Evolutionary conservation across 2,113 vertebrate species (phyloP), one percentile per base, ranked within the genome.

Genomic region (Tauraco erythrolophus): DNA sequence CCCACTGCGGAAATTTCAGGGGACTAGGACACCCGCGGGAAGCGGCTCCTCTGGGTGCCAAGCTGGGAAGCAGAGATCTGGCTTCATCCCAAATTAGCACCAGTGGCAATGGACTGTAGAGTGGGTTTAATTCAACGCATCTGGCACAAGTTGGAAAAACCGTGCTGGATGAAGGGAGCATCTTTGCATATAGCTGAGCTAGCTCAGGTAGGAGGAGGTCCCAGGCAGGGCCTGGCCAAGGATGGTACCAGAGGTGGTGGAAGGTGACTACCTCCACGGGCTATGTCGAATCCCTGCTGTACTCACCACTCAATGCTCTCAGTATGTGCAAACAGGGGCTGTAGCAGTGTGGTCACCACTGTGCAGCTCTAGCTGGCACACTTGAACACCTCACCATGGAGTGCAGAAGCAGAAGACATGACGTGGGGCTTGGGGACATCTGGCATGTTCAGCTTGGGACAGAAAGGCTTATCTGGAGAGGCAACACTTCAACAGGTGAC

Each of bases 41-140:
- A 75, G 28, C 43, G 60, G 48, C 64, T n/a, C 11, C 23, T 39
- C 60, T 21, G 65, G n/a, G 60, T 50, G 56, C 82, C 62, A 13
- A 24, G 43, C 23, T 51, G 62, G 23, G 54, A 58, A 28, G 46
- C 31, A 50, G 71, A 62, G 58, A 16, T 74, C 57, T 46, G 79
- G 65, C 25, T 31, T 92, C 33, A 23, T 4, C 58, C 57, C 48
- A 77, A 30, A 37, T 15, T 3, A 0, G 6, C 51, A 35, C 8
- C 9, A 2, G 54, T 0, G 0, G 24, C 37, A 33, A 11, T 6
- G 58, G 27, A 6, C 1, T 3, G 14, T 8, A 11, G 62, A 1
- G 62, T 14, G n/a, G 21, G 31, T 35, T 92, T 54, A 28, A 8
- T 14, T 19, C 61, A 48, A 6, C 1, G 0, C 43, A 19, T 35